Percentiles rank a stretch among this genome's conserved stretches.
These are phyloP conservation scores for Remorina albescens DNA, from an alignment of 2,797 vertebrate species.

Conservation along the genomic window DNA sequence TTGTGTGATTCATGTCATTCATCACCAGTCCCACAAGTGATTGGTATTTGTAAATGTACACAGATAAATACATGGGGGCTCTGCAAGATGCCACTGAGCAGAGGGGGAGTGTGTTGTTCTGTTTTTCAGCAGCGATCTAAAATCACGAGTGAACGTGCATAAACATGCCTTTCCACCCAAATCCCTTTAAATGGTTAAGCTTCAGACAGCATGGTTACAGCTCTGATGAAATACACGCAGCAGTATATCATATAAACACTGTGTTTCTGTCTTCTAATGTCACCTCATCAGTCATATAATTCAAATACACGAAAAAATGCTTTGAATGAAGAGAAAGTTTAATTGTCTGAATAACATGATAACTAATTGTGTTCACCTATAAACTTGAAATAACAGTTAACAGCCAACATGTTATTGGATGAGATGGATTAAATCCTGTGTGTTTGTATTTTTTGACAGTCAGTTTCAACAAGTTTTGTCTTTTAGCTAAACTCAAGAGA, in stretches of 20 bases:
- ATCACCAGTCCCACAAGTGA: neutral
- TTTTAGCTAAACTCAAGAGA: too few relatives aligned
- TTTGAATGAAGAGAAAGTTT: too few relatives aligned
- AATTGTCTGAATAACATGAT: too few relatives aligned
- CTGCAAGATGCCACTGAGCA: neutral
- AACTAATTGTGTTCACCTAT: too few relatives aligned
- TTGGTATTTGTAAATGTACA: neutral
- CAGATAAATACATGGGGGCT: neutral
- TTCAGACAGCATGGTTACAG: slow-evolving; percentile 14
- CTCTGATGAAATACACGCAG: neutral
- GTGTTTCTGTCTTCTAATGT: neutral
- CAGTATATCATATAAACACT: neutral
- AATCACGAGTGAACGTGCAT: slow-evolving; percentile 40
- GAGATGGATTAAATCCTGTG: too few relatives aligned
- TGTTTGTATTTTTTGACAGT: too few relatives aligned
- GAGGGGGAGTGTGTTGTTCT: neutral
- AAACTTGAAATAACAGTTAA: too few relatives aligned
- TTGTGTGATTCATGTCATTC: slow-evolving; percentile 12
- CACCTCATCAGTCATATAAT: neutral
- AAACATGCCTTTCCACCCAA: slow-evolving; percentile 37
- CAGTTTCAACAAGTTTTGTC: too few relatives aligned
- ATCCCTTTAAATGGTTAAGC: slow-evolving; percentile 49
- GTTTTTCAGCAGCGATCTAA: slow-evolving; percentile 20
- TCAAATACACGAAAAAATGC: too few relatives aligned
- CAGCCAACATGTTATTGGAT: too few relatives aligned